A percentile compares a stretch with the other conserved stretches of the same genome.
Conservation (phyloP, 2,888 invertebrate species). For the Ernsta delagoae region DNA sequence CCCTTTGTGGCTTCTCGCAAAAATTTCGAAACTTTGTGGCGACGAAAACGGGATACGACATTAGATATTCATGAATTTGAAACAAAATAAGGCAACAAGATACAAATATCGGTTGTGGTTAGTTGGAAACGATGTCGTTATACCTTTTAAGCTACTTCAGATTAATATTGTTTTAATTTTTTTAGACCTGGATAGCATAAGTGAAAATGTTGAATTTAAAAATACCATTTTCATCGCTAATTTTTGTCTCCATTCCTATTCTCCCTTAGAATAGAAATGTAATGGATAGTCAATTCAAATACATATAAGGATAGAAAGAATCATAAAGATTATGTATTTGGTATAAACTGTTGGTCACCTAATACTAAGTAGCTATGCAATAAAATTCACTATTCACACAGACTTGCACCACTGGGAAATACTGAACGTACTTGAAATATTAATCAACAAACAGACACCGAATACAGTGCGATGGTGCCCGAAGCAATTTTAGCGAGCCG, state of each 20-base stretch:
- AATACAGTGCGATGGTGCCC: background rate
- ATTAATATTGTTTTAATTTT: background rate
- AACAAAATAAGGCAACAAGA: background rate
- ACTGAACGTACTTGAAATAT: slow-evolving; percentile 5
- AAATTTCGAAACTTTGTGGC: background rate
- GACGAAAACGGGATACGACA: background rate
- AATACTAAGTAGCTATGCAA: no score
- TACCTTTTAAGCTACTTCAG: background rate
- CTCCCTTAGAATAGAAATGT: no score
- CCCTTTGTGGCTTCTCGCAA: background rate
- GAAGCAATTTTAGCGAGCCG: slow-evolving; percentile 1
- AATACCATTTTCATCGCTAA: no score
- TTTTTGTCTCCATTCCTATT: no score
- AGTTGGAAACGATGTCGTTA: background rate
- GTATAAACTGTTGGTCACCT: no score
- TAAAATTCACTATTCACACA: slow-evolving; percentile 1
- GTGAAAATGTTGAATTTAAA: no score
- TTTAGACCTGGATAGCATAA: no score
- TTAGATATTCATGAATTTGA: slow-evolving; percentile 1
- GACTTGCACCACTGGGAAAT: background rate
- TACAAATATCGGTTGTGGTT: background rate
- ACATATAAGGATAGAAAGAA: no score
- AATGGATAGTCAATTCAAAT: no score
- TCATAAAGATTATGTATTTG: no score
- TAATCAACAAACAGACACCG: slow-evolving; percentile 6